Percentiles rank a stretch among this genome's conserved stretches.
These are phyloP conservation scores for Leuctra nigra DNA, from an alignment of 2,888 invertebrate genomes.

Conservation along the genomic window DNA sequence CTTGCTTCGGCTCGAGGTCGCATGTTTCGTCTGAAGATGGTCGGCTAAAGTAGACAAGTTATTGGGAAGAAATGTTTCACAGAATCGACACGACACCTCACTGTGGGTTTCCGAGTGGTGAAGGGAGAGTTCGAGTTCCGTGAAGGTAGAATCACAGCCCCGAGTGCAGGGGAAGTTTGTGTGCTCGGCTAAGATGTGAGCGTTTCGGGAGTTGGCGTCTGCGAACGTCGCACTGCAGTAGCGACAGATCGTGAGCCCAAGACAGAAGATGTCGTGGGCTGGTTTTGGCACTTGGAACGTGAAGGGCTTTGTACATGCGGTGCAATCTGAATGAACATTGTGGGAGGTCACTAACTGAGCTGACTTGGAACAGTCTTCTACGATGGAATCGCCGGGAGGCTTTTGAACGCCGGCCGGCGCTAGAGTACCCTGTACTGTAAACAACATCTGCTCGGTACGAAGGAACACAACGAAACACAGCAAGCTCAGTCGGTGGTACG, in stretches of 20 bases:
- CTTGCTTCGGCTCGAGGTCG: slow-evolving; percentile 13
- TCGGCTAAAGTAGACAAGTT: slow-evolving; percentile 17
- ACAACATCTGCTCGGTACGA: slow-evolving; percentile 26
- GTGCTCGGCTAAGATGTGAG: slow-evolving; percentile 24
- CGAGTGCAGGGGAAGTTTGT: slow-evolving; percentile 24
- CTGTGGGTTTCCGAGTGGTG: slow-evolving; percentile 25
- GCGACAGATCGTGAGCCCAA: slow-evolving; percentile 24
- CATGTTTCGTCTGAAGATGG: slow-evolving; percentile 24
- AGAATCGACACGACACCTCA: slow-evolving; percentile 25
- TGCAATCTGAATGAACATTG: slow-evolving; percentile 24
- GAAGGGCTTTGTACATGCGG: slow-evolving; percentile 27
- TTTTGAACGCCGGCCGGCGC: slow-evolving; percentile 19
- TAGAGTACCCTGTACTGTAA: slow-evolving; percentile 25
- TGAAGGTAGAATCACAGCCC: slow-evolving; percentile 21
- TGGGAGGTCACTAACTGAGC: slow-evolving; percentile 16
- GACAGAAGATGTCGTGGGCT: slow-evolving; percentile 29
- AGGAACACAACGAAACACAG: slow-evolving; percentile 28
- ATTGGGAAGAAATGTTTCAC: slow-evolving; percentile 23
- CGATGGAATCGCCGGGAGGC: not conserved
- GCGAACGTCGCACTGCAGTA: slow-evolving; percentile 26
- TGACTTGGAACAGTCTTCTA: slow-evolving; percentile 21
- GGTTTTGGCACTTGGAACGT: slow-evolving; percentile 28
- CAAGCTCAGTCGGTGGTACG: slow-evolving; percentile 29
- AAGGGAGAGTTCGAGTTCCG: slow-evolving; percentile 23
- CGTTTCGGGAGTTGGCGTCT: slow-evolving; percentile 16